Percentiles rank a stretch among this genome's conserved stretches.
Conservation (phyloP, 2,113 vertebrate species). For the Takifugu bimaculatus region DNA sequence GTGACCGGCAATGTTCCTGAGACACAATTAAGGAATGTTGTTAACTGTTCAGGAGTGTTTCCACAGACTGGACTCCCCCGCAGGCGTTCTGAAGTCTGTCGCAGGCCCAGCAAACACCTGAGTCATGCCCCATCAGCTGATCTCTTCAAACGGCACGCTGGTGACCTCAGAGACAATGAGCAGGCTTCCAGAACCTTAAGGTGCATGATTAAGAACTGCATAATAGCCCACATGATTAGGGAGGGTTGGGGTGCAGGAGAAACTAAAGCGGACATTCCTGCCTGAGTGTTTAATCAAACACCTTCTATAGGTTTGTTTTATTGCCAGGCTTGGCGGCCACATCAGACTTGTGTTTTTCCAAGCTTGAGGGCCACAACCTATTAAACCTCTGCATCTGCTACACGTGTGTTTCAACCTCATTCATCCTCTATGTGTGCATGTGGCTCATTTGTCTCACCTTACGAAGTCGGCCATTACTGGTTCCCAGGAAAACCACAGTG, state of each 20-base stretch:
- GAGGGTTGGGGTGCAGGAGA: slow-evolving; percentile 13
- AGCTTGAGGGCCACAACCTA: slow-evolving; percentile 39
- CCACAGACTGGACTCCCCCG: slow-evolving; percentile 35
- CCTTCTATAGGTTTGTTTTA: slow-evolving; percentile 35
- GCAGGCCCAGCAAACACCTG: slow-evolving; percentile 18
- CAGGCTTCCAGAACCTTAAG: slow-evolving; percentile 39
- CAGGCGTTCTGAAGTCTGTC: slow-evolving; percentile 45
- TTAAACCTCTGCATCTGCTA: slow-evolving; percentile 16
- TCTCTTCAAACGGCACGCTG: slow-evolving; percentile 39
- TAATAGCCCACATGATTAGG: slow-evolving; percentile 30
- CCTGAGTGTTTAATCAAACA: slow-evolving; percentile 38
- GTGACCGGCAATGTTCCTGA: slow-evolving; percentile 63
- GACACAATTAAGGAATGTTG: slow-evolving; percentile 64
- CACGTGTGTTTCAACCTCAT: slow-evolving; percentile 1
- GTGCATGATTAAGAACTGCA: slow-evolving; percentile 42
- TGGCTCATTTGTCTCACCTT: slow-evolving; percentile 79
- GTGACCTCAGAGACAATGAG: slow-evolving; percentile 37
- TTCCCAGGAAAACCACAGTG: slow-evolving; percentile 91
- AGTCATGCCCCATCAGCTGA: slow-evolving; percentile 31
- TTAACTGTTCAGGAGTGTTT: slow-evolving; percentile 53
- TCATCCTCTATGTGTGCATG: background rate
- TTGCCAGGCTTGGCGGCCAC: slow-evolving; percentile 38
- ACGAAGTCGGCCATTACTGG: slow-evolving; percentile 80
- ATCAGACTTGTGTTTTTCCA: slow-evolving; percentile 53
- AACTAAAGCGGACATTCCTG: slow-evolving; percentile 42